Percentiles rank a stretch among this genome's conserved stretches.
phyloP scores from a whole-genome alignment of 2,888 invertebrate genomes.

The Xanthorhoe spadicearia region DNA sequence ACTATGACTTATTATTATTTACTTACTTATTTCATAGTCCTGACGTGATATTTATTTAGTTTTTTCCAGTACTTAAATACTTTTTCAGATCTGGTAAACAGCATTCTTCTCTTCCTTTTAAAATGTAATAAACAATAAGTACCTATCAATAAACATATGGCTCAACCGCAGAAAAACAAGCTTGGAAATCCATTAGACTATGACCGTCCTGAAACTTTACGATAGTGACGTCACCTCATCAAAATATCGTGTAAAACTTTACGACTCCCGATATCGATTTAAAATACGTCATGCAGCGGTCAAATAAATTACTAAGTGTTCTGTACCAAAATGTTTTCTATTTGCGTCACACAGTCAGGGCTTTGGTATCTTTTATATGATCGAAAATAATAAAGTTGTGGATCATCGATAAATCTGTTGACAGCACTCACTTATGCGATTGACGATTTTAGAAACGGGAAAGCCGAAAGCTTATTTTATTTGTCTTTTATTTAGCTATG shows the following conservation, averaged over 20 bases:
- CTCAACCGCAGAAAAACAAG: constrained; percentile 16
- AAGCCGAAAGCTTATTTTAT: background rate
- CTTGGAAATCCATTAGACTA: constrained; percentile 28
- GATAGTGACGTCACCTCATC: constrained; percentile 44
- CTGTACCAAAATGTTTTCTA: constrained; percentile 40
- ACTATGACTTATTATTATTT: no score
- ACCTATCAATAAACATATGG: background rate
- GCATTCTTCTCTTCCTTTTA: no score
- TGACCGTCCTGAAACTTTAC: constrained; percentile 37
- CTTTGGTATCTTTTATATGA: constrained; percentile 36
- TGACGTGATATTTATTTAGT: no score
- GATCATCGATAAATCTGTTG: constrained; percentile 47
- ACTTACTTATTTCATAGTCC: no score
- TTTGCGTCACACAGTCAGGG: constrained; percentile 37
- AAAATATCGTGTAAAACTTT: constrained; percentile 48
- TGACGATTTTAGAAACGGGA: constrained; percentile 15
- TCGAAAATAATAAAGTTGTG: constrained; percentile 40
- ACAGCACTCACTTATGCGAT: constrained; percentile 41
- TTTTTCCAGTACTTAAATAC: no score
- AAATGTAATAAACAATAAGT: background rate
- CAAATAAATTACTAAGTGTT: constrained; percentile 53
- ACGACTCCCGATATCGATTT: constrained; percentile 46
- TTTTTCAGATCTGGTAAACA: no score
- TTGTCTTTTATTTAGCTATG: background rate
- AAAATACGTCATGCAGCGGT: constrained; percentile 50